Conservation (phyloP, 2,888 invertebrate species). For the Lacanobia wlatinum region DNA sequence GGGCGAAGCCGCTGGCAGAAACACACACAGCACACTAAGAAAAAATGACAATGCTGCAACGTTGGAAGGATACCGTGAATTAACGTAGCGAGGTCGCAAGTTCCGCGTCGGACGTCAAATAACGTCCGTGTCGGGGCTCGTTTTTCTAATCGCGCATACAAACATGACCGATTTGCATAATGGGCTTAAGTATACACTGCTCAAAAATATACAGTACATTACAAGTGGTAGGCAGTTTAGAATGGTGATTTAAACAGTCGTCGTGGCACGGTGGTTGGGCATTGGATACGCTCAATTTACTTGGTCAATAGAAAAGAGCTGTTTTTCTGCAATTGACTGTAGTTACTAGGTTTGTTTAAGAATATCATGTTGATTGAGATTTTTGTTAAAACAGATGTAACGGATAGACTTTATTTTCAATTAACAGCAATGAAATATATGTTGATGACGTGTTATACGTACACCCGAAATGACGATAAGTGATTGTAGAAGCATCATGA, state of each 20-base stretch:
- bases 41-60: slow-evolving; percentile 47
- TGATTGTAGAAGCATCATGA: too few species aligned
- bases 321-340: background rate
- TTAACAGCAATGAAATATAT: too few species aligned
- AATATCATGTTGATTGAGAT: background rate
- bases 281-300: slow-evolving; percentile 13
- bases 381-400: too few species aligned
- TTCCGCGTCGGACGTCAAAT: slow-evolving; percentile 68
- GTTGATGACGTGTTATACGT: too few species aligned
- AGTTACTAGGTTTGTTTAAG: background rate
- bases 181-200: slow-evolving; percentile 50
- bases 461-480: too few species aligned
- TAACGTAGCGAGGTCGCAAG: slow-evolving; percentile 58
- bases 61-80: slow-evolving; percentile 64
- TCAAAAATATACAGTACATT: slow-evolving; percentile 58
- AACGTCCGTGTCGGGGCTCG: slow-evolving; percentile 63
- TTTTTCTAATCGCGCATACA: slow-evolving; percentile 61
- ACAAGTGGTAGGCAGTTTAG: slow-evolving; percentile 36
- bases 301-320: background rate
- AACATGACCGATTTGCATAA: slow-evolving; percentile 60
- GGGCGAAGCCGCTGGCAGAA: too few species aligned
- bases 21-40: too few species aligned
- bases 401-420: too few species aligned
- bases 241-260: slow-evolving; percentile 35
- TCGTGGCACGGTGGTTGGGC: slow-evolving; percentile 6